Evolutionary conservation across 2,797 vertebrate species (phyloP), one percentile per base, ranked within the genome.

Genomic region (Premnoplex brunnescens): DNA sequence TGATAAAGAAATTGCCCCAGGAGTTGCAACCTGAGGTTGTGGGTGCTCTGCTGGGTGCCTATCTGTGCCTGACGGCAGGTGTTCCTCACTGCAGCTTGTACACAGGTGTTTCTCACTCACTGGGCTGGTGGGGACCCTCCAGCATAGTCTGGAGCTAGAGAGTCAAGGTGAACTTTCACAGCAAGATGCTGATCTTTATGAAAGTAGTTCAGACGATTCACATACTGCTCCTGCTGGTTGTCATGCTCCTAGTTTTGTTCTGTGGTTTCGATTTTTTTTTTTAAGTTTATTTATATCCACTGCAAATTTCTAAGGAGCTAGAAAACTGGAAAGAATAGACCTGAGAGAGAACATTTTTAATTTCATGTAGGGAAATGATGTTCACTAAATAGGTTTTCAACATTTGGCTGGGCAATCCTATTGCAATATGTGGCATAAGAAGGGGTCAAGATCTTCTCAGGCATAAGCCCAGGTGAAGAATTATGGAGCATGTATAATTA

Each of bases 401-500:
- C 88, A 85, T 96, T 95, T 96, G 93, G 46, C 72, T 88, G 85
- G 78, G 88, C 88, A 90, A 60, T 88, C 74, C 80, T 81, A 5
- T 59, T 76, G 49, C 88, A 82, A 32, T 71, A 27, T 49, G 66
- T 88, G 48, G 34, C 91, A 90, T 93, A 93, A 89, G 83, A 93
- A 93, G 56, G 49, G 88, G 74, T 84, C 69, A 59, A 74, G 74
- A 90, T 93, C 71, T 79, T 95, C 60, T 74, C 84, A 95, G 77
- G 72, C 91, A 1, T 73, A 74, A 91, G 22, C 91, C 66, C 96
- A 96, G 95, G 96, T 97, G 88, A 94, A 56, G 90, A 93, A 91
- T 93, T 62, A 24, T 63, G 41, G 59, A 85, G 91, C 79, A 66
- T 59, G 28, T 89, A 43, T 96, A 94, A 94, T 95, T n/a, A 3